Evolutionary conservation across 1,140 invertebrate genomes (phyloP).

Genomic region (Penaeus indicus): DNA sequence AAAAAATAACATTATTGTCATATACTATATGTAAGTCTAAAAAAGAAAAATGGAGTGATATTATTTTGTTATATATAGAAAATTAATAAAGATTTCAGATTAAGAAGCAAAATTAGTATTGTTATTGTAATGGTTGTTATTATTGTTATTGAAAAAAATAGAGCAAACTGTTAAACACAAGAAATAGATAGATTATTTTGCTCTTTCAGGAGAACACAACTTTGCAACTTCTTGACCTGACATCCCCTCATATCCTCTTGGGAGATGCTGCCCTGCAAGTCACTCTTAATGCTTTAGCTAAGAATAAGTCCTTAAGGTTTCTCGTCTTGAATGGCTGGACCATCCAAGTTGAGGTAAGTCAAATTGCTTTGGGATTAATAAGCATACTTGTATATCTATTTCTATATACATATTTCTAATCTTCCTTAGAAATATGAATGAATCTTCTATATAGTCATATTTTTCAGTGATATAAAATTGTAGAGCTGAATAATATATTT

Average conservation of each 20-base stretch:
- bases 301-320: conserved; percentile 73
- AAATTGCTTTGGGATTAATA: not conserved
- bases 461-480: no score
- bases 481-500: no score
- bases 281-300: conserved; percentile 72
- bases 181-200: not conserved
- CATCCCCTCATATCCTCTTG: conserved; percentile 73
- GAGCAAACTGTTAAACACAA: not conserved
- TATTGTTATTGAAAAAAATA: no score
- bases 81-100: not conserved
- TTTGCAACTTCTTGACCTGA: conserved; percentile 74
- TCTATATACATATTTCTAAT: no score
- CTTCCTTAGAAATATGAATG: no score
- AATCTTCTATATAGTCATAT: no score
- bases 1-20: no score
- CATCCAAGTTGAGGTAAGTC: conserved; percentile 74
- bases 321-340: conserved; percentile 75
- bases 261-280: conserved; percentile 75
- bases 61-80: not conserved
- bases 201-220: conserved; percentile 70
- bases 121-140: not conserved
- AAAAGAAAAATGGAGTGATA: not conserved
- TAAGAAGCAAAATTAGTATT: not conserved
- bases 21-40: no score
- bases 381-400: no score